Evolutionary conservation across 2,888 invertebrate species (phyloP), one percentile per base, ranked within the genome.

Genomic region (Rhamnusium bicolor): DNA sequence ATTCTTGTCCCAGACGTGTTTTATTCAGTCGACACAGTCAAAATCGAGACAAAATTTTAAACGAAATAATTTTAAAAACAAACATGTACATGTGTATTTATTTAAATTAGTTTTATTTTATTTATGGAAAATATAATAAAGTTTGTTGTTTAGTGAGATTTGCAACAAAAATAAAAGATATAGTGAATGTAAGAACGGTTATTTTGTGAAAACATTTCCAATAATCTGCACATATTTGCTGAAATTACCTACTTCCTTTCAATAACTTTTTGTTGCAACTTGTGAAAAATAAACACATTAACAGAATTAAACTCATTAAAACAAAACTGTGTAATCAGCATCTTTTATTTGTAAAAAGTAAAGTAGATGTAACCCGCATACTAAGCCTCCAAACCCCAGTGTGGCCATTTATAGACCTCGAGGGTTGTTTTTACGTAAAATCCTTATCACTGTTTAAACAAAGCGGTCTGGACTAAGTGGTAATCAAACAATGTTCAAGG

Each of bases 271-370:
- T 19, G 51, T 51, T 51, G 19, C 51, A 19, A 16, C 32, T 14
- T n/a, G 68, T 71, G 66, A 61, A 58, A 70, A 71, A 77, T 77
- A 77, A 77, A 77, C 74, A 77, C 77, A 77, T 76, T 76, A 75
- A 72, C 75, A 67, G 74, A 74, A 74, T 78, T 74, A 76, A 78
- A 78, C 75, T 74, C 75, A 74, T 75, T 76, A 76, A 71, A 67
- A 69, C 61, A 67, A 70, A 74, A 74, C 69, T 68, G 75, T 76
- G 72, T 76, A 72, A 76, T 78, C 76, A 74, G 78, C 78, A 72
- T 72, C 73, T 74, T 75, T 73, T 69, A 66, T 73, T 74, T 61
- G 74, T 63, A 66, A 66, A 75, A 75, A 74, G 53, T 60, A 58
- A 49, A 72, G 63, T 54, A 58, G 40, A 72, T 58, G 74, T 67